Evolutionary conservation across 2,113 vertebrate genomes (phyloP).

Genomic region (Galbula dea): DNA sequence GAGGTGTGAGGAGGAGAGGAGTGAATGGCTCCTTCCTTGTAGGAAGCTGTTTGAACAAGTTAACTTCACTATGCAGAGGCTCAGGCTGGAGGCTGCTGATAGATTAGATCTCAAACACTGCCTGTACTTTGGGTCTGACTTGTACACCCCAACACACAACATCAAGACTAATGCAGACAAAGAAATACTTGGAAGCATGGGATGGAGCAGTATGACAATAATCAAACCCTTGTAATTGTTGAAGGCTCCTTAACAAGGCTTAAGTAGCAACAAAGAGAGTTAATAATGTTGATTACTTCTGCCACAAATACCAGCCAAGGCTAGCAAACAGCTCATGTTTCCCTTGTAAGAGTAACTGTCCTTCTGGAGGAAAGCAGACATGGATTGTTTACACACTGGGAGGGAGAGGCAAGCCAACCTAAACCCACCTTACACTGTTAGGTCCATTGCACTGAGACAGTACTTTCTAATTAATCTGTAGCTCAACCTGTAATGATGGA

Average conservation of each 20-base stretch:
- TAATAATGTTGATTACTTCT: neutral
- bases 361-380: neutral
- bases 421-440: neutral
- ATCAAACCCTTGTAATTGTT: neutral
- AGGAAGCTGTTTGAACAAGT: neutral
- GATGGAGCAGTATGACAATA: neutral
- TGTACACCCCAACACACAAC: too few relatives aligned
- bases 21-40: neutral
- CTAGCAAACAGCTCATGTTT: neutral
- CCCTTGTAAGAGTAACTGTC: neutral
- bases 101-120: too few relatives aligned
- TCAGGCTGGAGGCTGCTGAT: neutral
- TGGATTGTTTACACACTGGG: neutral
- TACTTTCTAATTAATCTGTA: neutral
- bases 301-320: neutral
- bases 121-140: too few relatives aligned
- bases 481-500: constrained; percentile 17
- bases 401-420: neutral
- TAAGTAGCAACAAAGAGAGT: neutral
- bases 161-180: too few relatives aligned
- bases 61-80: neutral
- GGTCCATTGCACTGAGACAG: neutral
- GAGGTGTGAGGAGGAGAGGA: neutral
- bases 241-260: neutral
- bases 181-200: too few relatives aligned